Percentiles rank a stretch among this genome's conserved stretches.
Evolutionary conservation across 1,140 invertebrate genomes (phyloP).

Genomic region (Apolygus lucorum): DNA sequence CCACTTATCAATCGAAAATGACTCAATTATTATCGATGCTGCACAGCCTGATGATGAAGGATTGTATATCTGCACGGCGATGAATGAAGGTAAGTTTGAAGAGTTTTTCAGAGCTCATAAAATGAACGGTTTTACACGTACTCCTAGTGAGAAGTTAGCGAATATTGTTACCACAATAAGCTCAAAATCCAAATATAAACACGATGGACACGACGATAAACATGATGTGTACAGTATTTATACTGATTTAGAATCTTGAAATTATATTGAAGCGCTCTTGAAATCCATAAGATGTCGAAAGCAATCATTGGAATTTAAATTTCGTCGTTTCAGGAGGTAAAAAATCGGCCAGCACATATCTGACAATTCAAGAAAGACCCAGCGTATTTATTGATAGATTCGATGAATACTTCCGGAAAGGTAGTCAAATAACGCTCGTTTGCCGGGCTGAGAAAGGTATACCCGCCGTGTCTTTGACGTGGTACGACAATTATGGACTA

Average conservation of each 20-base stretch:
- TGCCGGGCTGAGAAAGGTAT: background rate
- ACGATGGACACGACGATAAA: too few species aligned
- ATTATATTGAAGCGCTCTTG: too few species aligned
- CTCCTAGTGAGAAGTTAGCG: too few species aligned
- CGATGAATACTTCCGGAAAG: background rate
- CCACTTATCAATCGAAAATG: background rate
- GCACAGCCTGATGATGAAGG: slow-evolving; percentile 33
- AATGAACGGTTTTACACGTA: too few species aligned
- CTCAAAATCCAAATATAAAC: too few species aligned
- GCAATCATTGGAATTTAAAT: too few species aligned
- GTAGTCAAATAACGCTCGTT: background rate
- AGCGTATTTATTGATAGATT: background rate
- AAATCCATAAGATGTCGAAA: too few species aligned
- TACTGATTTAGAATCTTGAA: too few species aligned
- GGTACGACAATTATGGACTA: background rate
- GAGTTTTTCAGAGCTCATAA: too few species aligned
- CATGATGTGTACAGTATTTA: too few species aligned
- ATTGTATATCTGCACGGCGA: slow-evolving; percentile 44
- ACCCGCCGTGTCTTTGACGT: background rate
- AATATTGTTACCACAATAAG: too few species aligned
- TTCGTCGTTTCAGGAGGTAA: background rate
- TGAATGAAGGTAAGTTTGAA: slow-evolving; percentile 42
- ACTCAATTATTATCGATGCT: slow-evolving; percentile 21
- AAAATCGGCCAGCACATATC: background rate
- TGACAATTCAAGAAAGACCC: background rate